Conservation (phyloP, 2,888 invertebrate genomes). For the Campoletis raptor region DNA sequence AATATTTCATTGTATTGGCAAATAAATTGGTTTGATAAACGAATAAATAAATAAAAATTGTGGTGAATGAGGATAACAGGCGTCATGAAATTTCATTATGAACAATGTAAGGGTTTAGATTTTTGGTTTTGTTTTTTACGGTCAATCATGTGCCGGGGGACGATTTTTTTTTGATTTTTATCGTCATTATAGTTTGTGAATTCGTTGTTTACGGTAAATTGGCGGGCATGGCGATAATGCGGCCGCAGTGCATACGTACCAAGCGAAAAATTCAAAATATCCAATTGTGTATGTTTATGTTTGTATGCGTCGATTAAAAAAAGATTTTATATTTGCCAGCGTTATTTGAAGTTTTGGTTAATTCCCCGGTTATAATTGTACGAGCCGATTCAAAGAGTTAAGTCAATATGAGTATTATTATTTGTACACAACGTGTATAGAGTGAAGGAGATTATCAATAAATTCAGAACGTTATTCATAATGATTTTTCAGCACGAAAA, state of each 20-base stretch:
- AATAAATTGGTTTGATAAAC: constrained; percentile 42
- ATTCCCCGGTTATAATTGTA: constrained; percentile 49
- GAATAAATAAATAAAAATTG: constrained; percentile 22
- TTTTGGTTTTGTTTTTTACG: constrained; percentile 70
- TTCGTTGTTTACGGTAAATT: constrained; percentile 72
- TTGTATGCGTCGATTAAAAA: constrained; percentile 60
- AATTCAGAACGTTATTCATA: constrained; percentile 56
- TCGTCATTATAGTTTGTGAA: constrained; percentile 62
- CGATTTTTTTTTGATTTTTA: constrained; percentile 65
- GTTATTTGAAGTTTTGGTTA: constrained; percentile 55
- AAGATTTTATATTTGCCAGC: constrained; percentile 58
- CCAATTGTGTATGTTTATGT: constrained; percentile 68
- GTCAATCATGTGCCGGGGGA: constrained; percentile 80
- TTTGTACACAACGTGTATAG: constrained; percentile 50
- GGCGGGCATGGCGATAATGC: constrained; percentile 79
- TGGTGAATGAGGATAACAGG: constrained; percentile 29
- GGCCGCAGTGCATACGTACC: constrained; percentile 81
- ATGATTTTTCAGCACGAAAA: constrained; percentile 44
- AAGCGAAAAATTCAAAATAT: constrained; percentile 80
- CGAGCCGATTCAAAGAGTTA: constrained; percentile 62
- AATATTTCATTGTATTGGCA: constrained; percentile 50
- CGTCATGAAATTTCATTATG: constrained; percentile 21
- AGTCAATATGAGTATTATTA: constrained; percentile 47
- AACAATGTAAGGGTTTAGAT: constrained; percentile 61
- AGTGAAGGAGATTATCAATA: constrained; percentile 49